Evolutionary conservation across 2,888 invertebrate genomes (phyloP).

Genomic region (Clivina fossor): DNA sequence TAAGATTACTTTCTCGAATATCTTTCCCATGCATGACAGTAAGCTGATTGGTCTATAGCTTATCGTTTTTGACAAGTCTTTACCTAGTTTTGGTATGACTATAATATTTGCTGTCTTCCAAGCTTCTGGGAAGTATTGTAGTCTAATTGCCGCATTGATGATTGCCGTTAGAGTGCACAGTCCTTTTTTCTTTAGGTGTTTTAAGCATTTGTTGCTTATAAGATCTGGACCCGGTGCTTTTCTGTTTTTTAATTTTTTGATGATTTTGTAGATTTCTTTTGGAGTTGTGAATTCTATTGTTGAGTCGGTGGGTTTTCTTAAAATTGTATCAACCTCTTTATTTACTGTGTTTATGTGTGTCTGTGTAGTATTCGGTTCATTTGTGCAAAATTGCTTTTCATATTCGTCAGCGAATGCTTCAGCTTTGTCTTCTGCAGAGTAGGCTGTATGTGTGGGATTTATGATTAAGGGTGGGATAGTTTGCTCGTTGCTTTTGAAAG

Average conservation of each 20-base stretch:
- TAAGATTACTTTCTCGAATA: conserved; percentile 30
- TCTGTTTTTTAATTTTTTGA: conserved; percentile 5
- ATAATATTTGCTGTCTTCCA: conserved; percentile 37
- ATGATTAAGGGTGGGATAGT: no score
- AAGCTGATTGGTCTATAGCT: conserved; percentile 37
- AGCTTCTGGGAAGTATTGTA: conserved; percentile 26
- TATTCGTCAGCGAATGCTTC: no score
- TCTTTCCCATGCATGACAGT: conserved; percentile 37
- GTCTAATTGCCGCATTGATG: conserved; percentile 24
- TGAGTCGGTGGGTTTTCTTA: no score
- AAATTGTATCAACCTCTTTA: no score
- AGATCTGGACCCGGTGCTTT: conserved; percentile 39
- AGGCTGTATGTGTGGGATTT: no score
- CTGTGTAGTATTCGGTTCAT: no score
- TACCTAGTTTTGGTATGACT: conserved; percentile 35
- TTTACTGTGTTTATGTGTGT: no score
- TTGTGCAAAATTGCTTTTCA: no score
- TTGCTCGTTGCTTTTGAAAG: no score
- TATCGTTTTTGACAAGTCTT: conserved; percentile 22
- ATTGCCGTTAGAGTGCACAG: conserved; percentile 33
- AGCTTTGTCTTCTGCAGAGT: no score
- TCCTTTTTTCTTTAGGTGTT: conserved; percentile 35
- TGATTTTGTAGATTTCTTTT: no score
- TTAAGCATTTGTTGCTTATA: conserved; percentile 35
- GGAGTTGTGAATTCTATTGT: no score